Evolutionary conservation across 64 coral and sea anemone genomes (phyloP).

Genomic region (Anthopleura sola): DNA sequence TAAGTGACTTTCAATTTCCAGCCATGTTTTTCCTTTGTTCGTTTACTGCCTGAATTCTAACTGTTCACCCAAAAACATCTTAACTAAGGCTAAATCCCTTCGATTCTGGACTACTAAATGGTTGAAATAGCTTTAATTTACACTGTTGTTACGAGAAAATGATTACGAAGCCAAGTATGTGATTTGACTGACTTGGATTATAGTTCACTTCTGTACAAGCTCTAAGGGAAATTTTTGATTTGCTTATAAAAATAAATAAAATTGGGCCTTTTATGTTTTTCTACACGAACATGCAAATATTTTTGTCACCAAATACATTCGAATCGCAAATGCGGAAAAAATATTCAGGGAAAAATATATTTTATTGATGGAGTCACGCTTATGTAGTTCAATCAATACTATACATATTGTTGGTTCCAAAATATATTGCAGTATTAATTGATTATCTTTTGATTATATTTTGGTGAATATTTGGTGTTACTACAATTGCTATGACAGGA

Average conservation of each 20-base stretch:
- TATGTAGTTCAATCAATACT: not conserved
- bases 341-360: not conserved
- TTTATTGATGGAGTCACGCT: not conserved
- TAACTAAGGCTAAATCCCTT: not conserved
- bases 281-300: too few relatives aligned
- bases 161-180: not conserved
- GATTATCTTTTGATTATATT: not conserved
- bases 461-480: not conserved
- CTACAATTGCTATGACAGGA: not conserved
- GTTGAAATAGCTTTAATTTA: not conserved
- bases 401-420: not conserved
- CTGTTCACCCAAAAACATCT: not conserved
- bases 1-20: not conserved
- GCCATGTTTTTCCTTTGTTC: not conserved
- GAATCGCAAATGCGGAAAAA: not conserved
- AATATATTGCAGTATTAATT: not conserved
- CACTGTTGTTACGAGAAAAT: not conserved
- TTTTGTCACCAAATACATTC: not conserved
- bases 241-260: not conserved
- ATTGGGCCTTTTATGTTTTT: not conserved
- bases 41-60: not conserved
- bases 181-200: not conserved
- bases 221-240: not conserved
- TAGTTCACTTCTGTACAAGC: not conserved
- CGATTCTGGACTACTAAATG: not conserved